Conservation (phyloP, 2,113 vertebrate species). For the Nibea albiflora region DNA sequence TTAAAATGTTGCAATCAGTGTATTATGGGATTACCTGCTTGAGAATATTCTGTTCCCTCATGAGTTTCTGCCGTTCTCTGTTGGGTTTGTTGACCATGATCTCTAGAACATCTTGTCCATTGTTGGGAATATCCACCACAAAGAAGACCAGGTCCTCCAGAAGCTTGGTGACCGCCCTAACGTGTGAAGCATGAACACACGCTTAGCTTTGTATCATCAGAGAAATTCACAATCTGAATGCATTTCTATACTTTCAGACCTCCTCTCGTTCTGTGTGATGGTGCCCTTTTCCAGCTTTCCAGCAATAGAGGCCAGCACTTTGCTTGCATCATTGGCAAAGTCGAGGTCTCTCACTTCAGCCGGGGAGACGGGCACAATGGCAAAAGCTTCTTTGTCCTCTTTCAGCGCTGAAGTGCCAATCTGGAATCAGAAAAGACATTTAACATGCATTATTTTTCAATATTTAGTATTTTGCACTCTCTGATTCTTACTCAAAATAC, state of each 20-base stretch:
- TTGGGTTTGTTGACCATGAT: conserved; percentile 98
- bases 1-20: not conserved
- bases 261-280: conserved; percentile 97
- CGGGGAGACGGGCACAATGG: conserved; percentile 97
- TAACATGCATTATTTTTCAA: not conserved
- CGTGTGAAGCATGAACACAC: not conserved
- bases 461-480: not conserved
- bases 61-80: conserved; percentile 96
- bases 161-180: conserved; percentile 96
- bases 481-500: not conserved
- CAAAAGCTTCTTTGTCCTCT: conserved; percentile 98
- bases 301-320: conserved; percentile 96
- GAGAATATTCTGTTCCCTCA: conserved; percentile 99
- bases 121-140: conserved; percentile 98
- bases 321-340: conserved; percentile 98
- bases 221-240: not conserved
- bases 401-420: conserved; percentile 97
- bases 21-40: conserved; percentile 88
- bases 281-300: conserved; percentile 98
- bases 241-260: conserved; percentile 85
- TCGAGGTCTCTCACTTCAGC: conserved; percentile 98
- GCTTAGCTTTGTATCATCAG: not conserved
- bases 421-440: conserved; percentile 73
- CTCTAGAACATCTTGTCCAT: conserved; percentile 95
- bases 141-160: conserved; percentile 98